A percentile compares a stretch with the other conserved stretches of the same genome.
These are phyloP conservation scores for Aphelocoma coerulescens DNA, from an alignment of 2,113 vertebrate genomes.

Conservation along the genomic window DNA sequence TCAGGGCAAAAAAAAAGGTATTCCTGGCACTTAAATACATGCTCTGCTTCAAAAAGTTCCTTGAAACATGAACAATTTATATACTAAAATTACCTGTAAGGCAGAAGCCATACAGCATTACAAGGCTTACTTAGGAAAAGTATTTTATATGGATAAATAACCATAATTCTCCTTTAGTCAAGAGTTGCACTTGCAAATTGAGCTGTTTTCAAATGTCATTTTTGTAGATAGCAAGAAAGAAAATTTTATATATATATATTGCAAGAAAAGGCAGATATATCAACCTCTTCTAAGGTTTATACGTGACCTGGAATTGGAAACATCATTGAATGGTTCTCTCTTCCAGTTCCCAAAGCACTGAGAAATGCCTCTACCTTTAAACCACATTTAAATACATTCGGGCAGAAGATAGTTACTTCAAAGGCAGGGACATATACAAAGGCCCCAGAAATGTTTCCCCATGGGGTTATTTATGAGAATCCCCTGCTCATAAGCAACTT, in stretches of 20 bases:
- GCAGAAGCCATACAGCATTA: accelerated
- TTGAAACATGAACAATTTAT: neutral
- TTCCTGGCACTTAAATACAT: neutral
- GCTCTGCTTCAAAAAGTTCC: neutral
- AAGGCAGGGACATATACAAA: neutral
- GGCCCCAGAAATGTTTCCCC: neutral
- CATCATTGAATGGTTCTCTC: neutral
- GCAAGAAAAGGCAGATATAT: neutral
- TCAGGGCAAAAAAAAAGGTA: accelerated
- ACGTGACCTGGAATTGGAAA: neutral
- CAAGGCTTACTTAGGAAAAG: neutral
- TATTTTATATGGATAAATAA: neutral
- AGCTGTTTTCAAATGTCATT: neutral
- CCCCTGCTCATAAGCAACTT: neutral
- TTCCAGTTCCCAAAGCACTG: neutral
- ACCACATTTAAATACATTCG: neutral
- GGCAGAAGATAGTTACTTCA: neutral
- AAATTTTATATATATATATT: neutral
- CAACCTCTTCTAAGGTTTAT: neutral
- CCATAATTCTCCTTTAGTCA: neutral
- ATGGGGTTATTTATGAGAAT: neutral
- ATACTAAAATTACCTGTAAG: neutral
- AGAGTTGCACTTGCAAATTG: neutral
- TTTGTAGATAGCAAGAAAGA: neutral
- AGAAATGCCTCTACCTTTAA: neutral